phyloP scores from a whole-genome alignment of 2,113 vertebrate species.

The Microcebus murinus region DNA sequence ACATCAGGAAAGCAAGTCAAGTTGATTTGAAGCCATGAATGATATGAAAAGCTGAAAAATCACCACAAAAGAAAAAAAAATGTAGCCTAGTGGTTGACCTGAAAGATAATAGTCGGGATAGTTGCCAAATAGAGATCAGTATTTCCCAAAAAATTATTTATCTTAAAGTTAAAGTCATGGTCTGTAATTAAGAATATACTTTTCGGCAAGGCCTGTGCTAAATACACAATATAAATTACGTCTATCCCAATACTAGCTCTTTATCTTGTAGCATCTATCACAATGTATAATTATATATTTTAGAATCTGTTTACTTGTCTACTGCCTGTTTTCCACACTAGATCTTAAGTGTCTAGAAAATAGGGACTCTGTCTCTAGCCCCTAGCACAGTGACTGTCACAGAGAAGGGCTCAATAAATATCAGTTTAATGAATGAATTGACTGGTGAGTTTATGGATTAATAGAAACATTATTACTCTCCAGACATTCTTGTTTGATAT shows the following conservation, averaged over 20 bases:
- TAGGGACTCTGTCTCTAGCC: not conserved
- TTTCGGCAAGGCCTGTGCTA: not conserved
- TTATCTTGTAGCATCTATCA: not conserved
- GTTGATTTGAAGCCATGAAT: not conserved
- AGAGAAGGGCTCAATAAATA: not conserved
- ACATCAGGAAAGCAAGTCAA: not conserved
- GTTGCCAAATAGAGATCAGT: not conserved
- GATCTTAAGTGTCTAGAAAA: not conserved
- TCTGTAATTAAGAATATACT: conserved; percentile 46
- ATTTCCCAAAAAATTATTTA: conserved; percentile 7
- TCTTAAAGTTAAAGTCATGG: conserved; percentile 7
- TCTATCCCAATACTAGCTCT: not conserved
- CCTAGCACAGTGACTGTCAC: not conserved
- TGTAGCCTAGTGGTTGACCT: not conserved
- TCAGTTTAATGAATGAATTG: conserved; percentile 8
- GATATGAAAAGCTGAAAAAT: not conserved
- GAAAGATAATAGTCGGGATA: conserved; percentile 20
- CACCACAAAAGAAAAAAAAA: not conserved
- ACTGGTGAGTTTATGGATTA: not conserved
- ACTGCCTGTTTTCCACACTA: not conserved
- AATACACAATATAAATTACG: not conserved
- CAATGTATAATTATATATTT: not conserved
- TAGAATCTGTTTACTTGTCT: not conserved
- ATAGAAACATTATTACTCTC: not conserved
- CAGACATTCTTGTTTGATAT: not conserved